Base-by-base conservation (phyloP, 2,113 vertebrate species). In the Lagopus leucura region DNA sequence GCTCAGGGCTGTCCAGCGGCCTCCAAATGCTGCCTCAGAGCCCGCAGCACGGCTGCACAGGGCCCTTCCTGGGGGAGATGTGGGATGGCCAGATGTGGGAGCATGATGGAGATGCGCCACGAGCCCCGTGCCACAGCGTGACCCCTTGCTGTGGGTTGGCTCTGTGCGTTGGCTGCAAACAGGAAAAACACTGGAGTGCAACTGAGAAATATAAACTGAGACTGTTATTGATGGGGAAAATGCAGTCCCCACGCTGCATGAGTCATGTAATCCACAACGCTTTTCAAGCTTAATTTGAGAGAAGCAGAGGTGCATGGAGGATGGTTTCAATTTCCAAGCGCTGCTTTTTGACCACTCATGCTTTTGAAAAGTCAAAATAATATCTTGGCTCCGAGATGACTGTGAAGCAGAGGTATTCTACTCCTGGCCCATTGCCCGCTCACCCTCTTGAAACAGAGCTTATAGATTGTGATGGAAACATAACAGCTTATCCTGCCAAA, bases 261-360 rank as follows among this genome's bases (percentile, higher is more conserved):
- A 96, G 83, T 88, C 86, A 61, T 38, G 19, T 74, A 78, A 64
- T 11, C 60, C 88, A 78, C 69, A 47, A 60, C 18, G 36, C 36
- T 82, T 64, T 76, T 69, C 88, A 82, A 54, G 79, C 82, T 58
- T 36, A 38, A 2, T 14, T 40, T 36, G 71, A 65, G 80, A 78
- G 78, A 89, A 24, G 20, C 63, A 79, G 87, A 82, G 91, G 71
- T 89, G 93, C 45, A 1, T 55, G 54, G 50, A 96, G 94, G 95
- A 97, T 94, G 96, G 97, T 97, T 98, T 97, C 94, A 92, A 92
- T 97, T 97, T 97, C 95, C 92, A 76, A 81, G 93, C 93, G 18
- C 73, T 87, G 88, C 94, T 96, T 95, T 96, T 89, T 97, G 95
- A 95, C 95, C 96, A 93, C 95, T 97, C 95, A 92, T 91, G 92